Base-by-base conservation (phyloP, 2,888 invertebrate species). In the Polymixis lichenea region DNA sequence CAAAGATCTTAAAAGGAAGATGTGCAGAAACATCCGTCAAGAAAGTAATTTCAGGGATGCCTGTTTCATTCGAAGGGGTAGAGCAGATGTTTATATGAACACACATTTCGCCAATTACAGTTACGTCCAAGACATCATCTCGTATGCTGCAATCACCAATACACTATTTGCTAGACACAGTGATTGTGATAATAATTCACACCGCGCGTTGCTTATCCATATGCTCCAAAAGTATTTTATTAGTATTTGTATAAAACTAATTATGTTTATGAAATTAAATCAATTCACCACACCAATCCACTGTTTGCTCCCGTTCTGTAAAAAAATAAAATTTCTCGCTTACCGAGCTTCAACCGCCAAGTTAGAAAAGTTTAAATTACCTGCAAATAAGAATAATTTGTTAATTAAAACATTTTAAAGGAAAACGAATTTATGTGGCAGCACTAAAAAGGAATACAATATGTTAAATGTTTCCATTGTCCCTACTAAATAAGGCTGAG, bases 341-440 rank as follows among this genome's bases (percentile, higher is more conserved):
- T 83, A 83, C 84, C 81, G 68, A 38, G 11, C 19, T 72, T 22
- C 22, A 49, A 56, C 22, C 60, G 4, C 72, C 66, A 72, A 73
- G n/a, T 75, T 75, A 73, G 73, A 56, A 70, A 83, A 81, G 43
- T n/a, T 28, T 83, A 58, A 72, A 78, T 83, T 83, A 83, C 83
- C 84, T 83, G 83, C 38, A 84, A 83, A 75, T 28, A 83, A 83
- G 11, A 83, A 83, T 49, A 70, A 70, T 51, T 64, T 70, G 43
- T 46, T 28, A 62, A 70, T 67, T 60, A 49, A 66, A 79, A 53
- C 5, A 28, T 58, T 72, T 25, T 67, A 62, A 66, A 49, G 19
- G 32, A n/a, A 78, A 65, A 38, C 53, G 53, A 25, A 78, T 72
- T 53, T 56, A 65, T 46, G 64, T 65, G 58, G 72, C 77, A 53